A percentile compares a stretch with the other conserved stretches of the same genome.
These are phyloP conservation scores for Plebejus anna DNA, from an alignment of 2,888 invertebrate species.

Conservation along the genomic window DNA sequence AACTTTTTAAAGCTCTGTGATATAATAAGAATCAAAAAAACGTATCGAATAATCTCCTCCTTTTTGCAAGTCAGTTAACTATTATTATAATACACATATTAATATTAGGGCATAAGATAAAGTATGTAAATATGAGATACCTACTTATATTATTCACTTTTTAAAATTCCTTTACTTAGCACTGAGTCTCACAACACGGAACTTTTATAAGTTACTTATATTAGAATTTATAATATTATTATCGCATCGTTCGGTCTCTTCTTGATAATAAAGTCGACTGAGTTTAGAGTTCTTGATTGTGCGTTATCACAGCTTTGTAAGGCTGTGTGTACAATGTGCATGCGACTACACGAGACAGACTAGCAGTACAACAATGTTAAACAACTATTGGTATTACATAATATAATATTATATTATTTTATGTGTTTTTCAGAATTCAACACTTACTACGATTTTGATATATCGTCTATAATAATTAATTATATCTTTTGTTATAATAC, in stretches of 20 bases:
- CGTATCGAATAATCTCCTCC: too few species aligned
- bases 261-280: conserved; percentile 21
- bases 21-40: too few species aligned
- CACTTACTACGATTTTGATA: too few species aligned
- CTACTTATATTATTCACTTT: not conserved
- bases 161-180: not conserved
- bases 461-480: too few species aligned
- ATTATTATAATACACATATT: too few species aligned
- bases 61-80: too few species aligned
- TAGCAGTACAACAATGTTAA: not conserved
- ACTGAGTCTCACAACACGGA: not conserved
- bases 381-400: not conserved
- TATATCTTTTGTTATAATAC: too few species aligned
- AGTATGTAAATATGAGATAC: not conserved
- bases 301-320: conserved; percentile 19
- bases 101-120: not conserved
- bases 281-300: conserved; percentile 24
- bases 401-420: not conserved
- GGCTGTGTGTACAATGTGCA: not conserved
- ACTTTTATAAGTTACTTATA: not conserved
- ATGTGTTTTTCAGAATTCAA: not conserved
- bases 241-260: not conserved
- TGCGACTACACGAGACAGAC: conserved; percentile 10
- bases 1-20: too few species aligned
- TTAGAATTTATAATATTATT: not conserved